Evolutionary conservation across 2,888 invertebrate species (phyloP), one percentile per base, ranked within the genome.

Genomic region (Biston stratarius): DNA sequence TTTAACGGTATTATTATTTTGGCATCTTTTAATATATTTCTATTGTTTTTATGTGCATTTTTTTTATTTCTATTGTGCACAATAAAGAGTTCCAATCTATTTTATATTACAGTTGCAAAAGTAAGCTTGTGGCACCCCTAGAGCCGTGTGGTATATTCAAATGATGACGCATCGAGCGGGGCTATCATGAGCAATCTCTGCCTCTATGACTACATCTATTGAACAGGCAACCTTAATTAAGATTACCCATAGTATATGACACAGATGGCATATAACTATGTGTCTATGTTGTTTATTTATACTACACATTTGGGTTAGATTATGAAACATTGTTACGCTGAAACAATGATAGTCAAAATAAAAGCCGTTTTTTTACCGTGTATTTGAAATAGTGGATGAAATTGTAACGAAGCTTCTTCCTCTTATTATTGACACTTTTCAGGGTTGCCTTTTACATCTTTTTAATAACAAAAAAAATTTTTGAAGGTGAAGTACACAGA

Each of bases 111-210:
- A 24, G 24, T 24, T 3, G 1, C 24, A 24, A 24, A 24, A 24
- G 24, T 24, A 24, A 24, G 24, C 24, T 24, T 3, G 36, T 40
- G 55, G 14, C 62, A 56, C 6, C 63, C 57, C 63, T 63, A 49
- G 14, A 8, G 24, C 36, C 34, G 58, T 45, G 57, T 38, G 52
- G 49, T 49, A 11, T 49, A 62, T 45, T 64, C 64, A 57, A 38
- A 58, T 38, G 51, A 49, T 49, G 59, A 40, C 49, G 38, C 59
- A 59, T 40, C 33, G 59, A 59, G 59, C 36, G 15, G 12, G 42
- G 59, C 59, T 59, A 59, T 59, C 59, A 59, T 49, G 48, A 59
- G 40, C 49, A 59, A 49, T 59, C 59, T 49, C 59, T 59, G 59
- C 49, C 59, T 59, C 59, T 40, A 45, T 14, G 40, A 38, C 59